phyloP scores from a whole-genome alignment of 1,140 invertebrate species.

The Saccostrea echinata region DNA sequence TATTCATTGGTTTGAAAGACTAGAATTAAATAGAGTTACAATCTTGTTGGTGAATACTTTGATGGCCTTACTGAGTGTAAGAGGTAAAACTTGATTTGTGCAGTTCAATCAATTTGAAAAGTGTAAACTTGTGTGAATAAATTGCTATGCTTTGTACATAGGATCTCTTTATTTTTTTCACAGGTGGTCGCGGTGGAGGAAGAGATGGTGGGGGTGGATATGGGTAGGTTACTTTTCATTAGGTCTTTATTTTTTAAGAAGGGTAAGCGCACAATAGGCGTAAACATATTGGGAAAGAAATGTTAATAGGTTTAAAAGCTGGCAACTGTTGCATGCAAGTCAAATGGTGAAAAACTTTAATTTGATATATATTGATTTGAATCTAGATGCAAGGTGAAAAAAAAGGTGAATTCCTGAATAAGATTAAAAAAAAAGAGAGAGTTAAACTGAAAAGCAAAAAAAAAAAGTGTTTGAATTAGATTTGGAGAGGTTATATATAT shows the following conservation, averaged over 20 bases:
- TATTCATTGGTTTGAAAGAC: too few relatives aligned
- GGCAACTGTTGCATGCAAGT: not conserved
- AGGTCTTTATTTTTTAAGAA: not conserved
- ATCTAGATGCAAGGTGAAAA: not conserved
- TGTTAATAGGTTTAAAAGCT: not conserved
- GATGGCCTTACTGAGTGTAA: too few relatives aligned
- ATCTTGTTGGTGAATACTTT: too few relatives aligned
- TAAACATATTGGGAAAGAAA: not conserved
- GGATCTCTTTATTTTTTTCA: not conserved
- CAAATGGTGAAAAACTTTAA: not conserved
- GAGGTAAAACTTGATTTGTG: too few relatives aligned
- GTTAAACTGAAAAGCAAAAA: not conserved
- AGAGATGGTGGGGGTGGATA: constrained; percentile 31
- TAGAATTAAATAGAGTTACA: too few relatives aligned
- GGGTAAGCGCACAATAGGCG: not conserved
- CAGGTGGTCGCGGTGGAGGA: constrained; percentile 32
- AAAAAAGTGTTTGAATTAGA: not conserved
- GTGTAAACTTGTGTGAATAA: too few relatives aligned
- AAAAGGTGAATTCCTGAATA: not conserved
- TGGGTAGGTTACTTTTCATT: constrained; percentile 47
- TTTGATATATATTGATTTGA: not conserved
- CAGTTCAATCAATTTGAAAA: too few relatives aligned
- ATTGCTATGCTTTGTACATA: not conserved
- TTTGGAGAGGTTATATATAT: not conserved
- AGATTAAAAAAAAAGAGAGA: not conserved